Conservation (phyloP, 2,888 invertebrate genomes). For the Autographa pulchrina region DNA sequence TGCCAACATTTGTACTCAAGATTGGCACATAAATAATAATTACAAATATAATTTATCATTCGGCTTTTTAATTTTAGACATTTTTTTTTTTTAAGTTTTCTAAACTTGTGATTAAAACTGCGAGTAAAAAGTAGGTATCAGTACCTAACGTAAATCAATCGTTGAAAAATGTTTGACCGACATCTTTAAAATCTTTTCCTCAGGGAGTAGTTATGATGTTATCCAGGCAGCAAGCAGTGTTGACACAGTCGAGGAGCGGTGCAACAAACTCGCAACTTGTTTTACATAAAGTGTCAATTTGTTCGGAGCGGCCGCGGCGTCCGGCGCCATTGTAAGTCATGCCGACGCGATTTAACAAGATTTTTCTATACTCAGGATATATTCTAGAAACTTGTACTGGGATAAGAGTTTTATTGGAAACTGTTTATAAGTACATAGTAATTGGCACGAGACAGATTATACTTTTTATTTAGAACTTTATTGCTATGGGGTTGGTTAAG, state of each 20-base stretch:
- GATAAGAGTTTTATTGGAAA: not conserved
- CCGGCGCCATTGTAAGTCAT: constrained; percentile 1
- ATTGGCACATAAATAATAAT: too few relatives aligned
- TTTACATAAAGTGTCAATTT: constrained; percentile 4
- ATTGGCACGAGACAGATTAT: not conserved
- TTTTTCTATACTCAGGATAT: constrained; percentile 1
- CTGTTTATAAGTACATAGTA: not conserved
- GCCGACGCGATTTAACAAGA: not conserved
- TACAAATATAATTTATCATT: too few relatives aligned
- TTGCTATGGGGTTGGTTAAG: too few relatives aligned
- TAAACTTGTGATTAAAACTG: too few relatives aligned
- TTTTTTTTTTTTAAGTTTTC: too few relatives aligned
- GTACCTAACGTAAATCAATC: not conserved
- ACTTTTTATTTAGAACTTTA: too few relatives aligned
- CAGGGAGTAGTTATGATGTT: constrained; percentile 1
- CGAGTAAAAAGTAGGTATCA: too few relatives aligned
- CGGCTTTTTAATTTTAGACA: too few relatives aligned
- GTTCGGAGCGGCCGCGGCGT: not conserved
- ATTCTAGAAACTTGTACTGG: not conserved
- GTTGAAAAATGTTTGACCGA: not conserved
- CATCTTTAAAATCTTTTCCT: not conserved
- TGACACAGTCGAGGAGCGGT: not conserved
- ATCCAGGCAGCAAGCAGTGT: not conserved
- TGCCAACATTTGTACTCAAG: too few relatives aligned
- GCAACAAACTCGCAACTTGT: constrained; percentile 4